Evolutionary conservation across 1,140 invertebrate genomes (phyloP).

Genomic region (Trichonephila clavata): DNA sequence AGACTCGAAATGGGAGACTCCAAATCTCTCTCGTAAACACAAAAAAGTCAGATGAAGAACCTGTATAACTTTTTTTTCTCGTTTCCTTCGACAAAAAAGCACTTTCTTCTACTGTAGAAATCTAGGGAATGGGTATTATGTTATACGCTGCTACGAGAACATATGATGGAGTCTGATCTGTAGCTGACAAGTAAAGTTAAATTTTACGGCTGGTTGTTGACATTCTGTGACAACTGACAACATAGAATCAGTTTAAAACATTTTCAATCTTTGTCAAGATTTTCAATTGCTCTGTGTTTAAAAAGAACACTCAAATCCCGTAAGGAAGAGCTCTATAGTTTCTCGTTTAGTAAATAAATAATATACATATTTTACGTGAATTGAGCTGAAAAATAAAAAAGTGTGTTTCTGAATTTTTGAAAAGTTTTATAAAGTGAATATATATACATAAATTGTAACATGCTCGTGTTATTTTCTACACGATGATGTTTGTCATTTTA

Average conservation of each 20-base stretch:
- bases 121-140: neutral
- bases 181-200: neutral
- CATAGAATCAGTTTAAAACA: neutral
- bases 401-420: too few relatives aligned
- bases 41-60: constrained; percentile 55
- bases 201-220: neutral
- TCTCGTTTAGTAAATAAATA: too few relatives aligned
- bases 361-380: too few relatives aligned
- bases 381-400: too few relatives aligned
- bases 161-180: neutral
- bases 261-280: neutral
- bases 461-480: too few relatives aligned
- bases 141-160: neutral
- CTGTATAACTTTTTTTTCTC: constrained; percentile 6
- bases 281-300: too few relatives aligned
- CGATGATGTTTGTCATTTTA: too few relatives aligned
- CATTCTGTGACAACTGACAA: neutral
- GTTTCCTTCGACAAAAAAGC: neutral
- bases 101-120: neutral
- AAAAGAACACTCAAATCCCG: too few relatives aligned
- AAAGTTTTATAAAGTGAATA: too few relatives aligned
- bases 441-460: too few relatives aligned
- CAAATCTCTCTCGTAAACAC: constrained; percentile 61
- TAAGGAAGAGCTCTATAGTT: too few relatives aligned
- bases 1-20: constrained; percentile 41